Percentiles rank a stretch among this genome's conserved stretches.
These are phyloP conservation scores for Cinclus cinclus DNA, from an alignment of 2,113 vertebrate genomes.

Conservation along the genomic window DNA sequence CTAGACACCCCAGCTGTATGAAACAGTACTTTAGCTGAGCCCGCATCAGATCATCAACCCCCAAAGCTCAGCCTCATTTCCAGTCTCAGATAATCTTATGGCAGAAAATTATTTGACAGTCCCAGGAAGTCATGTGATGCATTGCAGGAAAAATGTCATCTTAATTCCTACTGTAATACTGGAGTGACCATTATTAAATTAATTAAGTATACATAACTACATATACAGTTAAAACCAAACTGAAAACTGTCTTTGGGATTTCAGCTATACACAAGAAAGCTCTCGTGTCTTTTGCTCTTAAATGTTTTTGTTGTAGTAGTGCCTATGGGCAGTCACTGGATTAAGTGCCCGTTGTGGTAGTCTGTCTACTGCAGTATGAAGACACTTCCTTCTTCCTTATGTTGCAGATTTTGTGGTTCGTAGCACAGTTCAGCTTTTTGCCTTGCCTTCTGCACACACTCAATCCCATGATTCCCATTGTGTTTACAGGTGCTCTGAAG, in stretches of 20 bases:
- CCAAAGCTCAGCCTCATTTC: neutral
- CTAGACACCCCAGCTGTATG: neutral
- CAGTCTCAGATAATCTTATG: neutral
- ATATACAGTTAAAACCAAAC: neutral
- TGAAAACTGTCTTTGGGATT: neutral
- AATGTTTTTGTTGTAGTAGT: neutral
- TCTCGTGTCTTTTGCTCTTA: neutral
- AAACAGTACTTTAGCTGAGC: neutral
- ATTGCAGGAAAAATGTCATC: conserved; percentile 25
- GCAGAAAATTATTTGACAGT: neutral
- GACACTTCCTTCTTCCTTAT: neutral
- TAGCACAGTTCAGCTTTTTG: neutral
- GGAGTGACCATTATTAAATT: neutral
- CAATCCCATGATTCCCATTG: neutral
- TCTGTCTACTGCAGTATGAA: neutral
- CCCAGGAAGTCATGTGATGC: neutral
- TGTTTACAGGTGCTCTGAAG: neutral
- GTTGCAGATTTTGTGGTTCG: neutral
- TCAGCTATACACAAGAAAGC: neutral
- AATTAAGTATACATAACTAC: neutral
- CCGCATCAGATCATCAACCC: neutral
- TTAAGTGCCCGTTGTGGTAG: neutral
- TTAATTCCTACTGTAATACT: neutral
- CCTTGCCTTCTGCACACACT: neutral
- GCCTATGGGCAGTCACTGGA: neutral